Percentiles rank a stretch among this genome's conserved stretches.
Conservation (phyloP, 2,888 invertebrate genomes). For the Balanococcus diminutus region DNA sequence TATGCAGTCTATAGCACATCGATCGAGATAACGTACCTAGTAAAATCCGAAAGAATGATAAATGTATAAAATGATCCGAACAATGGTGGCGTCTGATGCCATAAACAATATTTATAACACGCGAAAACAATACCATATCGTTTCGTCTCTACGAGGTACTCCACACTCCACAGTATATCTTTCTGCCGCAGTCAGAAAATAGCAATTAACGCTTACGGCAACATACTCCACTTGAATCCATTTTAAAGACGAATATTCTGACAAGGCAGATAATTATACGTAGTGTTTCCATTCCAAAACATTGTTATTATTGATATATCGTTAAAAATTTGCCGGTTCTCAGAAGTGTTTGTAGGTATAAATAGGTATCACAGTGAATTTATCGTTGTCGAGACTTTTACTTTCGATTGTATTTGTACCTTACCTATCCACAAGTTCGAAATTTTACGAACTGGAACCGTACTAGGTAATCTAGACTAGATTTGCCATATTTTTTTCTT, state of each 20-base stretch:
- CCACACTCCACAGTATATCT: background rate
- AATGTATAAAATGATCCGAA: constrained; percentile 25
- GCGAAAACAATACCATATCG: constrained; percentile 5
- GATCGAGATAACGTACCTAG: background rate
- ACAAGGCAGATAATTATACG: constrained; percentile 35
- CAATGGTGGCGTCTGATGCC: constrained; percentile 40
- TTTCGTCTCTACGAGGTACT: background rate
- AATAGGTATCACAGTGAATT: background rate
- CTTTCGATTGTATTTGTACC: constrained; percentile 14
- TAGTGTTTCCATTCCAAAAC: constrained; percentile 3
- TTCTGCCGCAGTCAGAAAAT: background rate
- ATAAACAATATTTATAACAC: constrained; percentile 39
- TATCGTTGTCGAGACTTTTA: background rate
- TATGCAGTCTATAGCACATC: background rate
- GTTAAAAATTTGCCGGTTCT: constrained; percentile 26
- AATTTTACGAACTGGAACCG: constrained; percentile 19
- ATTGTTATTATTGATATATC: constrained; percentile 43
- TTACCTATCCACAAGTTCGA: background rate
- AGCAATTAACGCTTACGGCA: constrained; percentile 38
- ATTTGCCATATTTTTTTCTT: background rate
- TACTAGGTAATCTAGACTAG: background rate
- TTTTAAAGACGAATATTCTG: constrained; percentile 30
- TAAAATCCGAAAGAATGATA: constrained; percentile 12
- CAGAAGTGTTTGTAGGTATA: background rate
- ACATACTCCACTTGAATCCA: background rate